Percentiles rank a stretch among this genome's conserved stretches.
Conservation (phyloP, 2,113 vertebrate species). For the Neogobius melanostomus region DNA sequence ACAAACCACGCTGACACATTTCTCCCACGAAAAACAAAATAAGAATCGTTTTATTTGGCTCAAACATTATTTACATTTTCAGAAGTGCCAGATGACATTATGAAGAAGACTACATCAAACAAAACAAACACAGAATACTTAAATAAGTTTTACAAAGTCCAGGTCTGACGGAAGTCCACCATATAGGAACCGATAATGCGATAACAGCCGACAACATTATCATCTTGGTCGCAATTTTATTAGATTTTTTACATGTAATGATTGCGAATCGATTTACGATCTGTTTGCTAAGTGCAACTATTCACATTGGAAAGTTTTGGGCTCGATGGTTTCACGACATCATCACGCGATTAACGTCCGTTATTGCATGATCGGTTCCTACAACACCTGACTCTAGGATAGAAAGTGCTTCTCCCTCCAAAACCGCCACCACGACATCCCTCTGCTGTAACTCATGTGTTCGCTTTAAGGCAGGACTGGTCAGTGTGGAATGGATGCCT, state of each 20-base stretch:
- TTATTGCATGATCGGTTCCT: too few species aligned
- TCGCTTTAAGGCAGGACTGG: slow-evolving; percentile 58
- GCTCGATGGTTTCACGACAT: too few species aligned
- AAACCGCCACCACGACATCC: not conserved
- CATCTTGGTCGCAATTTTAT: too few species aligned
- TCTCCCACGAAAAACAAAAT: slow-evolving; percentile 40
- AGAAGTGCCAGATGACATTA: slow-evolving; percentile 60
- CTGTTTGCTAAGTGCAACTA: too few species aligned
- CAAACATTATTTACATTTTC: slow-evolving; percentile 72
- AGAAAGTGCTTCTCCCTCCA: not conserved
- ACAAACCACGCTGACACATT: not conserved
- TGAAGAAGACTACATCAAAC: slow-evolving; percentile 43
- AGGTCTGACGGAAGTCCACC: slow-evolving; percentile 31
- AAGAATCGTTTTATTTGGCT: slow-evolving; percentile 63
- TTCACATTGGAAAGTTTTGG: too few species aligned
- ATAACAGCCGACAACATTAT: too few species aligned
- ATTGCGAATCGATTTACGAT: too few species aligned
- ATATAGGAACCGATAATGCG: too few species aligned
- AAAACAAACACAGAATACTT: slow-evolving; percentile 50
- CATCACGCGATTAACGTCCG: too few species aligned
- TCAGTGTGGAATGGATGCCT: slow-evolving; percentile 44
- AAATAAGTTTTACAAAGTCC: slow-evolving; percentile 52
- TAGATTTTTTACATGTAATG: too few species aligned
- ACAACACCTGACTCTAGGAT: too few species aligned
- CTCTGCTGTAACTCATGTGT: slow-evolving; percentile 43